A percentile compares a stretch with the other conserved stretches of the same genome.
These are phyloP conservation scores for Ancistrus triradiatus DNA, from an alignment of 2,113 vertebrate species.

Conservation along the genomic window DNA sequence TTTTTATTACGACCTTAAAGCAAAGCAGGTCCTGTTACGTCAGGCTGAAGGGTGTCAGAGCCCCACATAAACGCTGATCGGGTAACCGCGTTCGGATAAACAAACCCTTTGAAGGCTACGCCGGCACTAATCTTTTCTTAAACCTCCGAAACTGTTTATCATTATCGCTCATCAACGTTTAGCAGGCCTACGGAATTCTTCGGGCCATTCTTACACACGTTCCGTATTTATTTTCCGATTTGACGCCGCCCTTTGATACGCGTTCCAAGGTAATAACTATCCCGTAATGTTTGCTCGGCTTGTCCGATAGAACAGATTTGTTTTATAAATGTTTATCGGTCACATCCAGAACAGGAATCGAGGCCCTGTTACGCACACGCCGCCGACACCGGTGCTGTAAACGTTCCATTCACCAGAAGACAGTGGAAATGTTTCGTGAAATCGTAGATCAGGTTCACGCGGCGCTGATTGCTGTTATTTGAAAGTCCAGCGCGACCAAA, in stretches of 20 bases:
- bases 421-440: conserved; percentile 1
- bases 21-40: conserved; percentile 35
- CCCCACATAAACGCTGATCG: conserved; percentile 3
- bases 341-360: background rate
- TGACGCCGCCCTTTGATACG: conserved; percentile 12
- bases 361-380: conserved; percentile 4
- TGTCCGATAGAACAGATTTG: conserved; percentile 18
- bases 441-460: conserved; percentile 8
- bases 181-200: conserved; percentile 6
- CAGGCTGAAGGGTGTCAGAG: conserved; percentile 17
- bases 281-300: conserved; percentile 18
- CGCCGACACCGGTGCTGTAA: background rate
- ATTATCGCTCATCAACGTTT: conserved; percentile 11
- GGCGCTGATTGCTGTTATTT: conserved; percentile 3
- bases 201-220: background rate
- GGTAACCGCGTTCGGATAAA: conserved; percentile 30
- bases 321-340: conserved; percentile 17
- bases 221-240: conserved; percentile 31
- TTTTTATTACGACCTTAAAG: conserved; percentile 39
- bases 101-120: conserved; percentile 16
- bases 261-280: conserved; percentile 29
- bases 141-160: conserved; percentile 29
- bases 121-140: conserved; percentile 24
- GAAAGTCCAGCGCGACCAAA: conserved; percentile 15
- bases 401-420: background rate